A percentile compares a stretch with the other conserved stretches of the same genome.
Conservation (phyloP, 2,888 invertebrate species). For the Rhimphoctona megacephalus region DNA sequence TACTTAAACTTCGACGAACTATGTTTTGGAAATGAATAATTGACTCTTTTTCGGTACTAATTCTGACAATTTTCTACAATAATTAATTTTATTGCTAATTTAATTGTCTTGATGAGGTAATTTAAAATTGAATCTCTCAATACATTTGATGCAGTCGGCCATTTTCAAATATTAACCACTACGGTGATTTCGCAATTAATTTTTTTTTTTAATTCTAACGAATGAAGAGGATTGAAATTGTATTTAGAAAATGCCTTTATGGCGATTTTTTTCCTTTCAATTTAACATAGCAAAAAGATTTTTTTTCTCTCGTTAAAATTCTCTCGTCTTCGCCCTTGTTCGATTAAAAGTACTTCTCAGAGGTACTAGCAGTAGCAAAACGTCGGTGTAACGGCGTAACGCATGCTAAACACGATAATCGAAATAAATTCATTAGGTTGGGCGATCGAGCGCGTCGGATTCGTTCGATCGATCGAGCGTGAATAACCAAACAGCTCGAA, state of each 20-base stretch:
- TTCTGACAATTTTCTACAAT: neutral
- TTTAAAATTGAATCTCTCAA: too few species aligned
- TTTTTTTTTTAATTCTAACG: neutral
- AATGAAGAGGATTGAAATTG: neutral
- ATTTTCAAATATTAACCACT: too few species aligned
- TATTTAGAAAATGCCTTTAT: neutral
- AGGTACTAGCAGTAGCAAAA: conserved; percentile 50
- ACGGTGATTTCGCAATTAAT: neutral
- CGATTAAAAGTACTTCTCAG: conserved; percentile 3
- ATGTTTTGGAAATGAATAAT: neutral
- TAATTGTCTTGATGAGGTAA: neutral
- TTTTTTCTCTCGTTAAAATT: conserved; percentile 17
- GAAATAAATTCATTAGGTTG: conserved; percentile 75
- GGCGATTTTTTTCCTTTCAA: neutral
- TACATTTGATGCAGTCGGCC: too few species aligned
- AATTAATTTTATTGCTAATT: neutral
- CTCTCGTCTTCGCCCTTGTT: conserved; percentile 54
- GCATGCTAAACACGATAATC: conserved; percentile 72
- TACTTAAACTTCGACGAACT: neutral
- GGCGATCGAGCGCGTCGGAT: conserved; percentile 73
- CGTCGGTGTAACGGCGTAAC: conserved; percentile 58
- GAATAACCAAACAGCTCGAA: conserved; percentile 65
- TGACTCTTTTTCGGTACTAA: neutral
- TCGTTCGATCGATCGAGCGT: conserved; percentile 69
- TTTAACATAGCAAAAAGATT: neutral